phyloP scores from a whole-genome alignment of 2,888 invertebrate species.

The Coecobrya sp. region DNA sequence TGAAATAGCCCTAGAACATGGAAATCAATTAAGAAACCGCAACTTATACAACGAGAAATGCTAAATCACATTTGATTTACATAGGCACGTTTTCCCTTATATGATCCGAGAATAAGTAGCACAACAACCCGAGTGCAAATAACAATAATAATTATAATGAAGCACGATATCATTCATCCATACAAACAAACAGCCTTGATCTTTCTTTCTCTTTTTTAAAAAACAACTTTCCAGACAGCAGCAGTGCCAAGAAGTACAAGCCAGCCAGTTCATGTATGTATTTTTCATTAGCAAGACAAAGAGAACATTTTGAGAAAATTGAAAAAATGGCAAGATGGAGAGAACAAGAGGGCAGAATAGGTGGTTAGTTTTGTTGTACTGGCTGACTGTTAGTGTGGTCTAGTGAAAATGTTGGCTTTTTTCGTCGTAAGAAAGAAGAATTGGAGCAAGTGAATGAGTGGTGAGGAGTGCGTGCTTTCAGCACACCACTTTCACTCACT shows the following conservation, averaged over 20 bases:
- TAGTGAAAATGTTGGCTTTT: not conserved
- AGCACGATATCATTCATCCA: not conserved
- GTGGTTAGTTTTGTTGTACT: not conserved
- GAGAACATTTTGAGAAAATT: slow-evolving; percentile 8
- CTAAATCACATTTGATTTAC: too few relatives aligned
- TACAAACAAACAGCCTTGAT: not conserved
- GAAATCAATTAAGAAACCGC: too few relatives aligned
- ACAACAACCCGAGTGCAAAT: not conserved
- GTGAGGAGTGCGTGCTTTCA: not conserved
- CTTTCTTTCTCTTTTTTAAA: not conserved
- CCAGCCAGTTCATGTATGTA: not conserved
- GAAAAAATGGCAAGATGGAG: not conserved
- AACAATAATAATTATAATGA: slow-evolving; percentile 17
- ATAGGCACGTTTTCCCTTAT: too few relatives aligned
- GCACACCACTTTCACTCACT: not conserved
- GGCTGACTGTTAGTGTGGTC: not conserved
- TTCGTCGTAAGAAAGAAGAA: not conserved
- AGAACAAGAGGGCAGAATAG: not conserved
- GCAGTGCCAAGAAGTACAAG: not conserved
- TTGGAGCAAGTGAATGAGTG: not conserved
- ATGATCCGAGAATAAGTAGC: not conserved
- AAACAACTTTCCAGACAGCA: too few relatives aligned
- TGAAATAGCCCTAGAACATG: too few relatives aligned
- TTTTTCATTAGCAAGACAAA: slow-evolving; percentile 39
- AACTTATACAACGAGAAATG: too few relatives aligned